Evolutionary conservation across 2,113 vertebrate species (phyloP), one percentile per base, ranked within the genome.

Genomic region (Periophthalmodon schlosseri): DNA sequence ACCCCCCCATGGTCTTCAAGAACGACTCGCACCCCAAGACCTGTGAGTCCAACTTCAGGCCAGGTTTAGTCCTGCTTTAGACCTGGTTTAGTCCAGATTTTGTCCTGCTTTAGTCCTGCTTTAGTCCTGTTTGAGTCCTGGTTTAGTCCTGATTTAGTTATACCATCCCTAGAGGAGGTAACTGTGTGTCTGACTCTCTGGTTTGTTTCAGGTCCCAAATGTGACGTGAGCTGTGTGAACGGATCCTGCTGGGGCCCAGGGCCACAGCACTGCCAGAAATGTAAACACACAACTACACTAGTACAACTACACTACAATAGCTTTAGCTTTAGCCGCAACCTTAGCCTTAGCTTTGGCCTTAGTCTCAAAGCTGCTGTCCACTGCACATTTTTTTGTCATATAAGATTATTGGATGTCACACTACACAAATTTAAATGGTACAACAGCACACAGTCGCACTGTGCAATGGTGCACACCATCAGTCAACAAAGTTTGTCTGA

Each of bases 161-260:
- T 11, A 6, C 2, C 28, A 28, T 28, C 28, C 28, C 28, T 28
- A 28, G 28, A 28, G 28, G 28, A 28, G 28, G 28, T 28, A 28
- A 28, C 28, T 28, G 3, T 28, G 28, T 28, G 28, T 28, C 28
- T 28, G 28, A 28, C 28, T 28, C 5, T 15, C 16, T 79, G 71
- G 39, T 44, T 75, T 54, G 75, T 74, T 93, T 33, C 85, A 99
- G 97, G 96, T 92, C 87, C 89, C 1, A 90, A 84, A 61, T 98
- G 97, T 79, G 94, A 98, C 72, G 72, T 91, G 0, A 65, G 86
- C n/a, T 97, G 96, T 82, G 88, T 92, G 28, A 94, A 95, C 64
- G 93, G 92, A 20, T 93, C 95, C 0, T 99, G 97, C 79, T 99
- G 97, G 97, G 94, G 94, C 0, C 68, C 93, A 0, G 97, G 95